phyloP scores from a whole-genome alignment of 2,113 vertebrate species.

The Caloenas nicobarica region DNA sequence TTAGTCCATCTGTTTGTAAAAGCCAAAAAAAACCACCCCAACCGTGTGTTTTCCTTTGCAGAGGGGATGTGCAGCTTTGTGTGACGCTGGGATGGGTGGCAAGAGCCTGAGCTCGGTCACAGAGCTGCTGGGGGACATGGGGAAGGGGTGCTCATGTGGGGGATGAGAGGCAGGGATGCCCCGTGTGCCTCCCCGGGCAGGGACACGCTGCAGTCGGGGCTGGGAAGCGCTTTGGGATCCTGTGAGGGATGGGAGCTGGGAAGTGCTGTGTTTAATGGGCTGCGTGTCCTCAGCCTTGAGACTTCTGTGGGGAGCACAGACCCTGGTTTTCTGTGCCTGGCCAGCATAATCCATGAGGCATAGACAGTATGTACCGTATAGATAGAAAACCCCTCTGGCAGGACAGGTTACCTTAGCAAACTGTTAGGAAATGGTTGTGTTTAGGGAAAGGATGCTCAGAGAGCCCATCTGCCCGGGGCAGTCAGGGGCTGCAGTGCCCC shows the following conservation, averaged over 20 bases:
- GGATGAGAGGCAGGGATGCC: not conserved
- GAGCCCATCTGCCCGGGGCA: rapidly evolving
- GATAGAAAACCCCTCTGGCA: not conserved
- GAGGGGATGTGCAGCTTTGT: not conserved
- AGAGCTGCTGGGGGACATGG: not conserved
- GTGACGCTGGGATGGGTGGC: not conserved
- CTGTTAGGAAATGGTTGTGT: not conserved
- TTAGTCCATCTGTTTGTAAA: not conserved
- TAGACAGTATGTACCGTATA: rapidly evolving
- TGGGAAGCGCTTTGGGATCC: not conserved
- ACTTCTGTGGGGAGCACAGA: not conserved
- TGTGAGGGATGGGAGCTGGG: not conserved
- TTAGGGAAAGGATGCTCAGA: not conserved
- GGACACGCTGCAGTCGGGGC: rapidly evolving
- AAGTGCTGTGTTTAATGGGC: not conserved
- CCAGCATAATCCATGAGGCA: rapidly evolving
- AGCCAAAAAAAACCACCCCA: not conserved
- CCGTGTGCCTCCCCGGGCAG: not conserved
- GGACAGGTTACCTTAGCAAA: not conserved
- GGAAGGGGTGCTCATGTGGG: not conserved
- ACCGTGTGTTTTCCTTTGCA: not conserved
- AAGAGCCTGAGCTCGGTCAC: not conserved
- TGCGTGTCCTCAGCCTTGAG: not conserved
- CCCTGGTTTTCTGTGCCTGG: not conserved
- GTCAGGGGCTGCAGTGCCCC: not conserved